Base-by-base conservation (phyloP, 2,113 vertebrate species). In the Cyprinodon variegatus region DNA sequence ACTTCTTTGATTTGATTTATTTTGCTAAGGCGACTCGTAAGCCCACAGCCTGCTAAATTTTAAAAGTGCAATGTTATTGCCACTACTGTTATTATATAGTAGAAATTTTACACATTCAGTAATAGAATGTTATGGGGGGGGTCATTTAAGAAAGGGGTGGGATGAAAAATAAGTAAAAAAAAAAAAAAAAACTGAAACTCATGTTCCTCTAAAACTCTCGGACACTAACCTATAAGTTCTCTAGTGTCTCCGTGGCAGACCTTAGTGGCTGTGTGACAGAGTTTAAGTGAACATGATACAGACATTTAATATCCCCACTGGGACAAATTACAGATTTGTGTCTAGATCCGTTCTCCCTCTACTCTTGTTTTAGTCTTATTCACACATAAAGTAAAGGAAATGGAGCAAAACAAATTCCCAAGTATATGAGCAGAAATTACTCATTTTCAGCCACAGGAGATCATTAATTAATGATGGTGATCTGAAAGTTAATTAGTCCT, bases 401-500 rank as follows among this genome's bases (percentile, higher is more conserved):
- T 22, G 41, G 11, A 64, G 62, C 6, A 70, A 43, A 61, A 45
- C 36, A 40, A 20, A 62, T 67, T 61, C 17, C 11, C 17, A 62
- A 3, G 14, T 41, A 67, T 17, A 13, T 40, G 15, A 63, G 63
- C 15, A 37, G 6, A 65, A 59, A 72, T 57, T 22, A 57, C 10
- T 5, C 43, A 48, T 12, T 61, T 72, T 63, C 39, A 75, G 3
- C 39, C 59, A 40, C 15, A 61, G 38, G 11, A 59, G 20, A 13
- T 43, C 39, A 5, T 17, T 10, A 41, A 68, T 77, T 36, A 74
- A 62, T 53, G 70, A 67, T 50, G 60, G 8, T 13, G 37, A 50
- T 63, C 39, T 65, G 20, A 66, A 61, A 46, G 7, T 60, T 62
- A 53, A 15, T 20, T 7, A 8, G 20, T 53, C 9, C 29, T 29